Base-by-base conservation (phyloP, 2,797 vertebrate species). In the Ataeniobius toweri region DNA sequence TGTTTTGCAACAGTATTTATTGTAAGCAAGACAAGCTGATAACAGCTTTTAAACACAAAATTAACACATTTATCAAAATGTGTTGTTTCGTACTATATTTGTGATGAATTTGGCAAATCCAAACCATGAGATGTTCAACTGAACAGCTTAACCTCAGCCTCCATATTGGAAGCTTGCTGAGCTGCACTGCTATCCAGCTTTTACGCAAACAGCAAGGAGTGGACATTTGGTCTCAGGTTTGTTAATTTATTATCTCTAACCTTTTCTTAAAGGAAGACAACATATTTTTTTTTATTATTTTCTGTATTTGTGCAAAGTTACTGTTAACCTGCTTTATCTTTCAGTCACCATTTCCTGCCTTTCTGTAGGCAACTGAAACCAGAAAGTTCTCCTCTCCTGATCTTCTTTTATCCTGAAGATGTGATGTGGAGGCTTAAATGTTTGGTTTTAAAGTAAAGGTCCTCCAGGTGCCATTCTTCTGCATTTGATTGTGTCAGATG, bases 401-500 rank as follows among this genome's bases (percentile, higher is more conserved):
- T 26, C 24, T 10, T 7, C 22, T 24, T 41, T 16, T 63, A 31
- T 5, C 28, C 14, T 41, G 10, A 24, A 12, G 8, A 24, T 67
- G 63, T 44, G 39, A 68, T 24, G 14, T 3, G 59, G 9, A 6
- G 16, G 59, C 28, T 63, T 20, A 36, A 41, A 24, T 12, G 0
- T 41, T 24, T 67, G 63, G 31, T 18, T 36, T 67, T 39, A 36
- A 26, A 41, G 44, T 26, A 53, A 41, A 67, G 36, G 63, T 55
- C 24, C 16, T 26, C n/a, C 7, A 41, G 50, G 63, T 76, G 63
- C 63, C 63, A 22, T 36, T 76, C 1, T 55, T 41, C 31, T 2
- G 20, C 12, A 46, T 81, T 26, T 31, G 67, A 7, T 83, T 76
- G 63, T 68, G 73, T 36, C 41, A 56, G 76, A 31, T 18, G 68